A percentile compares a stretch with the other conserved stretches of the same genome.
phyloP scores from a whole-genome alignment of 92 coral and sea anemone species.

The Pocillopora meandrina region DNA sequence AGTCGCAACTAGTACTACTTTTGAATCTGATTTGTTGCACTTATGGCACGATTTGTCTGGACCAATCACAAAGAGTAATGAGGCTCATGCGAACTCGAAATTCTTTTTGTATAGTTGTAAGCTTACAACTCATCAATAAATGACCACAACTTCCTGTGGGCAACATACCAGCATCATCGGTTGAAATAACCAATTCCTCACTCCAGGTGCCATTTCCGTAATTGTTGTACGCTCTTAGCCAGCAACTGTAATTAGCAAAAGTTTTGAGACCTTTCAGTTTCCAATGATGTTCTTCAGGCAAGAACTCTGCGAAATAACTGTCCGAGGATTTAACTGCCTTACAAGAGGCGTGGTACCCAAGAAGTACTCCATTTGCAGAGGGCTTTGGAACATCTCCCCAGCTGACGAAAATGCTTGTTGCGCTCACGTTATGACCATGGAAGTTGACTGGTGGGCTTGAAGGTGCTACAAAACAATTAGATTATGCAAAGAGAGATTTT shows the following conservation, averaged over 20 bases:
- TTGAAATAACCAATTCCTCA: constrained; percentile 10
- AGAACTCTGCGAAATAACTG: background rate
- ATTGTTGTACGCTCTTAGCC: constrained; percentile 22
- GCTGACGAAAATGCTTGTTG: constrained; percentile 27
- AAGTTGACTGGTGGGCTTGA: constrained; percentile 14
- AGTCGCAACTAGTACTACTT: too few relatives aligned
- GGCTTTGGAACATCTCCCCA: constrained; percentile 34
- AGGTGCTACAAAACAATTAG: background rate
- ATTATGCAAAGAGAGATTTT: too few relatives aligned
- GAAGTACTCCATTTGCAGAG: constrained; percentile 2
- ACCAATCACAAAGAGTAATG: too few relatives aligned
- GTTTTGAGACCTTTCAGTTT: background rate
- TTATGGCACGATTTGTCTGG: too few relatives aligned
- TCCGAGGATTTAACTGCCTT: background rate
- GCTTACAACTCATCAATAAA: too few relatives aligned
- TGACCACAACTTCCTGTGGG: too few relatives aligned
- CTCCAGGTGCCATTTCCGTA: constrained; percentile 45
- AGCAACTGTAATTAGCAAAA: constrained; percentile 22
- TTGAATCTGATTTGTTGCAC: too few relatives aligned
- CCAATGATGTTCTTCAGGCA: background rate
- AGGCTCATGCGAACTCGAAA: too few relatives aligned
- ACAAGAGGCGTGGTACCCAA: constrained; percentile 26
- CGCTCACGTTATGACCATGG: constrained; percentile 20
- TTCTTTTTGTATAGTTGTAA: too few relatives aligned
- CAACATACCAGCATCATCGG: constrained; percentile 39